Percentiles rank a stretch among this genome's conserved stretches.
Conservation (phyloP, 2,888 invertebrate genomes). For the Aplocera efformata region DNA sequence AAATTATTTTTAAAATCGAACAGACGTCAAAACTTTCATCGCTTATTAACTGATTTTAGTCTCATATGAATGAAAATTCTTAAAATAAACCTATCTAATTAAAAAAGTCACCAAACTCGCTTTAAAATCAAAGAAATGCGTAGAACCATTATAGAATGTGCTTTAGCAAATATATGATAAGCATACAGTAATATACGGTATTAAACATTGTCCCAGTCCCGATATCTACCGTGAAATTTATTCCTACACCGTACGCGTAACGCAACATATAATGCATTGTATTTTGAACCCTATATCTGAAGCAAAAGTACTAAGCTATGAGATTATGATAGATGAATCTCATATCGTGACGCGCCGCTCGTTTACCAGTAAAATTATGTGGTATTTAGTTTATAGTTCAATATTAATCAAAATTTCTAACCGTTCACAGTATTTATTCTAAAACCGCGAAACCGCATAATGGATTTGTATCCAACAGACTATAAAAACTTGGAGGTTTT, state of each 20-base stretch:
- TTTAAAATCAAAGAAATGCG: slow-evolving; percentile 26
- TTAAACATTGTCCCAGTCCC: slow-evolving; percentile 36
- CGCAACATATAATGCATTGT: slow-evolving; percentile 12
- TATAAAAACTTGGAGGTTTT: no score
- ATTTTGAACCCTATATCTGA: slow-evolving; percentile 7
- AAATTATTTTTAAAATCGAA: no score
- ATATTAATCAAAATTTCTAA: slow-evolving; percentile 6
- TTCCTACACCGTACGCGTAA: slow-evolving; percentile 35
- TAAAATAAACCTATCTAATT: no score
- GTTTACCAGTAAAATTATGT: slow-evolving; percentile 7
- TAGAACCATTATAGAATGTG: slow-evolving; percentile 31
- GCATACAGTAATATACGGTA: slow-evolving; percentile 48
- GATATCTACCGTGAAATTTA: slow-evolving; percentile 46
- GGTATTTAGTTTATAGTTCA: slow-evolving; percentile 3
- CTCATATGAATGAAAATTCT: no score
- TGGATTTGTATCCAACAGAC: background rate
- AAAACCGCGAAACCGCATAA: background rate
- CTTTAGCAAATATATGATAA: slow-evolving; percentile 39
- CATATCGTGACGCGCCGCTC: slow-evolving; percentile 4
- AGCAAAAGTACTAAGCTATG: background rate
- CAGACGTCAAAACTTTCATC: no score
- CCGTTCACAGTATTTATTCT: background rate
- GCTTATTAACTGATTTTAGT: no score
- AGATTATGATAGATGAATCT: background rate
- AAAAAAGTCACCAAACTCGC: no score